Base-by-base conservation (phyloP, 1,140 invertebrate genomes). In the Apis laboriosa region DNA sequence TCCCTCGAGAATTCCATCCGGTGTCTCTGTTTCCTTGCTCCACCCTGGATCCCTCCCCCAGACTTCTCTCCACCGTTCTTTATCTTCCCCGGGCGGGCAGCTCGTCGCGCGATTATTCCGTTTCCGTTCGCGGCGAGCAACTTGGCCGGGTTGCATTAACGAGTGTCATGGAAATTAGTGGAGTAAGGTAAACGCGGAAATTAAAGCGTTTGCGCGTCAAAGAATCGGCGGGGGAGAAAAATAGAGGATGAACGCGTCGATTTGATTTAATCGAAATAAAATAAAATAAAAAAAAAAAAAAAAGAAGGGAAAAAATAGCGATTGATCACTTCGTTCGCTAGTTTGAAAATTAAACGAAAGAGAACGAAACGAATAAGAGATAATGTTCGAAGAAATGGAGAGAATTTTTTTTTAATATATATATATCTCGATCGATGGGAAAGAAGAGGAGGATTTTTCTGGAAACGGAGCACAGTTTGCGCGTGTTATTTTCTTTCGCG, bases 141-240 rank as follows among this genome's bases (percentile, higher is more conserved):
- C 74, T 73, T 73, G 72, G 60, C 64, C 68, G 72, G 77, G 63
- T 71, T 80, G 77, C 82, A 80, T 86, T 84, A 82, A 82, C 80
- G 49, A 82, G 80, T 82, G 80, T 82, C 80, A 68, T 76, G 80
- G 64, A 82, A 77, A 82, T 82, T 68, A 53, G 24, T 77, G 56
- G 80, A n/a, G 56, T 68, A 84, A 55, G 64, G 61, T 74, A 66
- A 84, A 84, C 58, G 73, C 43, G n/a, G 12, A 17, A 21, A 12
- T 49, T 19, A 5, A 61, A 60, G 19, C 68, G 68, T n/a, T 34
- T 60, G 34, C 17, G 49, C 19, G 19, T 55, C 61, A 34, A n/a
- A n/a, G 19, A 34, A 66, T n/a, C 51, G 3, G n/a, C 61, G n/a
- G 17, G 17, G 49, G 24, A 21, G 17, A 19, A 0, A 17, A 19